These are phyloP conservation scores for Microcebus griseorufus DNA, from an alignment of 2,113 vertebrate species.

Conservation along the genomic window DNA sequence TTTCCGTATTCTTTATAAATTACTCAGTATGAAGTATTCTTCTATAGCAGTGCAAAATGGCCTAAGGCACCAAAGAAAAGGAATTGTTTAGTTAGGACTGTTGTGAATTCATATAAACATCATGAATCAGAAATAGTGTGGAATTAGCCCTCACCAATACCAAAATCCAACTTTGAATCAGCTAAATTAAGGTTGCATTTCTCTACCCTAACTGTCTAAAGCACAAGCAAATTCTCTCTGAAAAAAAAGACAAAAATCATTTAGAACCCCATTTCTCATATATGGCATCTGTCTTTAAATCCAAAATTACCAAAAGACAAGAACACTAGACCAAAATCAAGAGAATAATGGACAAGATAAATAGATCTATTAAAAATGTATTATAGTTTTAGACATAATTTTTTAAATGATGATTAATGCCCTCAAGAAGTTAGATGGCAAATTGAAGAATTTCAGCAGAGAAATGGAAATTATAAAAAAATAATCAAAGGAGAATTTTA, in stretches of 20 bases:
- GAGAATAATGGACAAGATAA: neutral
- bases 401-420: neutral
- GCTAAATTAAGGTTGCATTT: neutral
- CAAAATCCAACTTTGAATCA: neutral
- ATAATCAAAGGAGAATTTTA: conserved; percentile 19
- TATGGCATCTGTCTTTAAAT: neutral
- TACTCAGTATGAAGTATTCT: neutral
- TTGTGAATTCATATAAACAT: neutral
- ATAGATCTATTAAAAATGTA: neutral
- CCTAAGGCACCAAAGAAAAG: conserved; percentile 2
- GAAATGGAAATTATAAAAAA: neutral
- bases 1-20: neutral
- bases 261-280: neutral
- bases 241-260: neutral
- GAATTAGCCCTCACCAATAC: neutral
- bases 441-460: neutral
- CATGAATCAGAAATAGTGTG: neutral
- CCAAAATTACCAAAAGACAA: neutral
- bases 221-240: neutral
- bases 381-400: neutral
- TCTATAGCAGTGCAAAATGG: neutral
- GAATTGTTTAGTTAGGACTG: neutral
- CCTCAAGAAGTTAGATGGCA: neutral
- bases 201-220: neutral
- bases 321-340: conserved; percentile 15